A percentile compares a stretch with the other conserved stretches of the same genome.
Conservation (phyloP, 1,140 invertebrate genomes). For the Drosophila lini region DNA sequence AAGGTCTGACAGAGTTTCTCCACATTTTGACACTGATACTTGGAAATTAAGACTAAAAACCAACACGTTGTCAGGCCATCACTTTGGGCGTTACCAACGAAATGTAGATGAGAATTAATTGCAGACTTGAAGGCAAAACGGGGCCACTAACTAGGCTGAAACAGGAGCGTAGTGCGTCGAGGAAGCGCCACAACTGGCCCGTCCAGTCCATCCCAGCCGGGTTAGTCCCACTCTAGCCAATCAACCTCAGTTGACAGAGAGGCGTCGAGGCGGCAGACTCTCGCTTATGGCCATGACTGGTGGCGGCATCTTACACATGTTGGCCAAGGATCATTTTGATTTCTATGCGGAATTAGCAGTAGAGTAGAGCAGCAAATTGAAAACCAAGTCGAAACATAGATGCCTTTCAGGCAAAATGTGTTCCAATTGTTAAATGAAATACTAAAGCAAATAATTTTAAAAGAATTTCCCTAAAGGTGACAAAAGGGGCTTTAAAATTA, state of each 20-base stretch:
- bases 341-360: slow-evolving; percentile 56
- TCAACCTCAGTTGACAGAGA: slow-evolving; percentile 24
- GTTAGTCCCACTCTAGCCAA: slow-evolving; percentile 14
- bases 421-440: background rate
- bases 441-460: too few species aligned
- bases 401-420: slow-evolving; percentile 13
- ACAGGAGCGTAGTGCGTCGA: slow-evolving; percentile 42
- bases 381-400: slow-evolving; percentile 20
- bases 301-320: slow-evolving; percentile 39
- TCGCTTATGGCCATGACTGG: slow-evolving; percentile 60
- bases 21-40: slow-evolving; percentile 4
- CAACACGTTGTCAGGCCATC: slow-evolving; percentile 1
- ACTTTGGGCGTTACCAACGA: slow-evolving; percentile 3
- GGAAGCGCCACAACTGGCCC: slow-evolving; percentile 45
- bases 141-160: slow-evolving; percentile 53
- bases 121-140: slow-evolving; percentile 52
- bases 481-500: background rate
- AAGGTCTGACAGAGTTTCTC: slow-evolving; percentile 27
- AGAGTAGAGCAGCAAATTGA: background rate
- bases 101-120: slow-evolving; percentile 60
- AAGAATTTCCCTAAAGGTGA: background rate
- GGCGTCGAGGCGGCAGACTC: slow-evolving; percentile 33
- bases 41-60: slow-evolving; percentile 1
- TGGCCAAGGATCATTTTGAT: slow-evolving; percentile 66
- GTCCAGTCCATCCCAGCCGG: slow-evolving; percentile 21